These are phyloP conservation scores for Perdita meconis DNA, from an alignment of 2,888 invertebrate species.

Conservation along the genomic window DNA sequence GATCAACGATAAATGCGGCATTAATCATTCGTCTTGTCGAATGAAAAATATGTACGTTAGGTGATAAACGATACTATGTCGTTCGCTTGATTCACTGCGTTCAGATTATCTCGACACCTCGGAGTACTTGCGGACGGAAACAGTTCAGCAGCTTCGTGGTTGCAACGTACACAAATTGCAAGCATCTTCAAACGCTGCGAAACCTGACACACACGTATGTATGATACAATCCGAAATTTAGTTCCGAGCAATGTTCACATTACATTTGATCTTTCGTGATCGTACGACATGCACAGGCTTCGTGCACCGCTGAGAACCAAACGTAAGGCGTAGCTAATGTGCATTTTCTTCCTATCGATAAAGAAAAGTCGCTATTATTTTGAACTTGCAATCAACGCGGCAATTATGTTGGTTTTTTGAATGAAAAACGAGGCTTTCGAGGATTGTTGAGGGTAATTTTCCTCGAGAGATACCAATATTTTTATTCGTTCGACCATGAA, in stretches of 20 bases:
- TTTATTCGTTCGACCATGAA: conserved; percentile 47
- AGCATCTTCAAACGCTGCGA: conserved; percentile 22
- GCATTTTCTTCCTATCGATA: conserved; percentile 53
- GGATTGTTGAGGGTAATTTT: conserved; percentile 12
- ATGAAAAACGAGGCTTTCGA: neutral
- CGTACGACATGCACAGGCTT: conserved; percentile 35
- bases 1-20: conserved; percentile 23
- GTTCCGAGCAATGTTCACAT: conserved; percentile 32
- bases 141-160: conserved; percentile 12
- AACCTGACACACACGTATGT: conserved; percentile 18
- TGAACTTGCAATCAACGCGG: conserved; percentile 12
- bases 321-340: conserved; percentile 28
- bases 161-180: conserved; percentile 9
- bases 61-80: conserved; percentile 15
- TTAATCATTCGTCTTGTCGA: conserved; percentile 35
- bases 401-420: conserved; percentile 39
- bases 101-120: conserved; percentile 34
- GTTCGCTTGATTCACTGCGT: conserved; percentile 47
- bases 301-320: conserved; percentile 44
- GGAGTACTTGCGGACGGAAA: conserved; percentile 50
- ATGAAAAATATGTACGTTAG: conserved; percentile 31
- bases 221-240: conserved; percentile 29
- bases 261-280: conserved; percentile 27
- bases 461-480: conserved; percentile 18
- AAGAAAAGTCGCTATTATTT: conserved; percentile 18